Conservation (phyloP, 2,113 vertebrate species). For the Lucifuga dentata region DNA sequence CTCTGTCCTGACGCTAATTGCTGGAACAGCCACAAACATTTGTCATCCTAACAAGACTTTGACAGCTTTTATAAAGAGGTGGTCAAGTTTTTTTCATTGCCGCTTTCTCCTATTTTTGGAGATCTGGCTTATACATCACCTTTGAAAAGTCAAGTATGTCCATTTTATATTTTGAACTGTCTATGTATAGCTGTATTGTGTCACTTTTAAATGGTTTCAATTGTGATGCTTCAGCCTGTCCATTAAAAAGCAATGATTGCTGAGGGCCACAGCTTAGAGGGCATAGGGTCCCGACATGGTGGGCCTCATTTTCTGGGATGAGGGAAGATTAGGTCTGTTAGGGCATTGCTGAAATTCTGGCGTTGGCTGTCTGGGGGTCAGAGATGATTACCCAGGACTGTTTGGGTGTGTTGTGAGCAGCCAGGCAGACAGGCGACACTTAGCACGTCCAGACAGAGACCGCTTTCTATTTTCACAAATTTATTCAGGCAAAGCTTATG, state of each 20-base stretch:
- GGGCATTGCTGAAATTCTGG: constrained; percentile 51
- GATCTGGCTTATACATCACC: constrained; percentile 38
- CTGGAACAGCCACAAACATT: constrained; percentile 19
- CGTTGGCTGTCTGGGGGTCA: constrained; percentile 40
- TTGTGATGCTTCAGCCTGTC: constrained; percentile 45
- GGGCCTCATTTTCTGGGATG: constrained; percentile 70
- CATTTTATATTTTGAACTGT: constrained; percentile 59
- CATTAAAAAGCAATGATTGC: constrained; percentile 74
- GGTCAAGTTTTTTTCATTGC: background rate
- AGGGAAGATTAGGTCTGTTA: constrained; percentile 67
- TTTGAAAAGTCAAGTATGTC: constrained; percentile 43
- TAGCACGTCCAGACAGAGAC: constrained; percentile 25
- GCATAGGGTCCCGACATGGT: constrained; percentile 50
- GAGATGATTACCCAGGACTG: background rate
- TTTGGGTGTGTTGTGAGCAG: constrained; percentile 17
- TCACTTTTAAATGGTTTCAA: constrained; percentile 67
- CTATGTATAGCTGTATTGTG: constrained; percentile 71
- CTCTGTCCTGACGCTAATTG: background rate
- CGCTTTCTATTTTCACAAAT: background rate
- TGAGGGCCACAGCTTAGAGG: constrained; percentile 53
- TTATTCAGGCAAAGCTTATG: background rate
- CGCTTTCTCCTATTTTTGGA: constrained; percentile 65
- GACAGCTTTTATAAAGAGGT: constrained; percentile 64
- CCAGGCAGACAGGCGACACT: constrained; percentile 22
- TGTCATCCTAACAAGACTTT: constrained; percentile 38